Base-by-base conservation (phyloP, 2,888 invertebrate genomes). In the Xylophagus ater region DNA sequence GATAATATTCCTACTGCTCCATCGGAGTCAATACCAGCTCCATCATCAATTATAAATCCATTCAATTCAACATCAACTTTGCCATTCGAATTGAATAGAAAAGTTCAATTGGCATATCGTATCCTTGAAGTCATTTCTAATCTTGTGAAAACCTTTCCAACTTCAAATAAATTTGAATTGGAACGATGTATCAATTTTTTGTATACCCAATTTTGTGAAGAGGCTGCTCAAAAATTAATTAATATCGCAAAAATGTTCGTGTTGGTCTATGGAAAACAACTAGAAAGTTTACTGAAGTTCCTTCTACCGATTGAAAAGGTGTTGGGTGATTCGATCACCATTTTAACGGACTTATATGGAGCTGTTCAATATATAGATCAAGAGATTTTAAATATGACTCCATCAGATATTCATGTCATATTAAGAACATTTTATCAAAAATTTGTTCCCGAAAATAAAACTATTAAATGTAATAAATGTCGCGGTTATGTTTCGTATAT, bases 11-110 rank as follows among this genome's bases (percentile, higher is more conserved):
- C 58, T 4, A 41, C 60, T 3, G 47, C 49, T 6, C 46, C 49
- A 34, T 57, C 58, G 5, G 49, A 51, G 9, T 49, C 55, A 1
- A 52, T 59, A 21, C 60, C 59, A 7, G 33, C 39, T 8, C 30
- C 50, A 4, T 28, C 28, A 10, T 4, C 19, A 9, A 10, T 15
- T 1, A 24, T 24, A 10, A 7, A 17, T 18, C 12, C 17, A 7
- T 13, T 19, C n/a, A 9, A 29, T 5, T 4, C 29, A 4, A 19
- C 12, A 3, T 3, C 21, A 7, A 8, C n/a, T 12, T 21, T 13
- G 7, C 21, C 17, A 15, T 12, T 17, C 3, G 17, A n/a, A 6
- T 17, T 30, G 23, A 14, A 9, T 8, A 10, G 10, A 10, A 14
- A 14, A 13, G 3, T 13, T 25, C 9, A 25, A 5, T 8, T 34